phyloP scores from a whole-genome alignment of 2,113 vertebrate species.

The human region GRCh38 chr2:50300001-50300500 shows the following conservation, averaged over 20 bases:
- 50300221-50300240: background rate
- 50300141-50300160: background rate
- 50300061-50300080: conserved; percentile 16
- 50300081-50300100: background rate
- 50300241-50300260: background rate
- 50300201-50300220: background rate
- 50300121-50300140: background rate
- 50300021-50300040: background rate
- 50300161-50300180: background rate
- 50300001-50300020: background rate
- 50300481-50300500: background rate
- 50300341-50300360: background rate
- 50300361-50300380: background rate
- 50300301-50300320: background rate
- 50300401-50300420: background rate
- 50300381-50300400: background rate
- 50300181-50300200: background rate
- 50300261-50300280: background rate
- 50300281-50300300: background rate
- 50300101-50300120: background rate
- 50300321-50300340: background rate
- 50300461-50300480: background rate
- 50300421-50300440: background rate
- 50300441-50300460: background rate
- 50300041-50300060: background rate